Conservation (phyloP, 2,113 vertebrate genomes). For the Salvelinus namaycush region DNA sequence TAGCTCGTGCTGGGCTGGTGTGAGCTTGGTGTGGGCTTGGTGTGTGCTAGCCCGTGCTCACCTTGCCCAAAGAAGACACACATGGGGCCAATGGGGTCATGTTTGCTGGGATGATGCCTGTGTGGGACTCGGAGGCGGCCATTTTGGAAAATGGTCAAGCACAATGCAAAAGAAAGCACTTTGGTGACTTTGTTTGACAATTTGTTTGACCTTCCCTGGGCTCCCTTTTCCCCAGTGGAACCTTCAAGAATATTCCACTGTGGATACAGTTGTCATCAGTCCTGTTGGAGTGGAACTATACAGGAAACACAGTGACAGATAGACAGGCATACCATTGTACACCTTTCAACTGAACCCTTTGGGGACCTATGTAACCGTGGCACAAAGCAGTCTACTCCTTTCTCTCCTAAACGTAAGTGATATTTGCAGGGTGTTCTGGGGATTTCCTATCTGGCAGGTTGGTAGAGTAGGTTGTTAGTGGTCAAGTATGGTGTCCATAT, state of each 20-base stretch:
- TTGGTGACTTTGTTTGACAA: background rate
- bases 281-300: constrained; percentile 23
- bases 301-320: constrained; percentile 10
- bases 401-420: background rate
- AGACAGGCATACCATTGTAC: background rate
- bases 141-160: constrained; percentile 23
- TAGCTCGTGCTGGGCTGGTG: too few relatives aligned
- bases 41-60: too few relatives aligned
- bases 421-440: too few relatives aligned
- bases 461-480: too few relatives aligned
- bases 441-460: too few relatives aligned
- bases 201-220: constrained; percentile 17
- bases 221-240: constrained; percentile 15
- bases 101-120: constrained; percentile 1
- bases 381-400: background rate
- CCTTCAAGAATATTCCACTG: constrained; percentile 16
- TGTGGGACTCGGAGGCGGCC: background rate
- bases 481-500: too few relatives aligned
- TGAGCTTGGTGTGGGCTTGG: too few relatives aligned
- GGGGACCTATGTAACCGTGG: background rate
- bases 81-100: too few relatives aligned
- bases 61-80: too few relatives aligned
- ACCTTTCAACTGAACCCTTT: background rate
- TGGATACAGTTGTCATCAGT: constrained; percentile 22
- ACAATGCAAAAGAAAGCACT: constrained; percentile 15